Conservation (phyloP, 2,113 vertebrate genomes). For the Motacilla tschutschensis region DNA sequence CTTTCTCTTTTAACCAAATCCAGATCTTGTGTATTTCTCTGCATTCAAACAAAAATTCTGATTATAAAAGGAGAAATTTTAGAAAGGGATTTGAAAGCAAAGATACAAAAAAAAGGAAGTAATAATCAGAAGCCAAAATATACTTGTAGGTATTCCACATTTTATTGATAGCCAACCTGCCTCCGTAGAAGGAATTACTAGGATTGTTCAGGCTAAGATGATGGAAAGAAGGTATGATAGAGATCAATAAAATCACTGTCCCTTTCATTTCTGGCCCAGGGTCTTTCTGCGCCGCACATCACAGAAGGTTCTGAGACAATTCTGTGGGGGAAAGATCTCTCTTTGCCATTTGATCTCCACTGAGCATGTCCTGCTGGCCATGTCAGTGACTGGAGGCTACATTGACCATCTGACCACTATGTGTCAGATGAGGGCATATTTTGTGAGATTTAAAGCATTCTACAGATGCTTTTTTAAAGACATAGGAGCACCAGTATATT, state of each 20-base stretch:
- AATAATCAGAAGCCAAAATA: neutral
- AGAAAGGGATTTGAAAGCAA: neutral
- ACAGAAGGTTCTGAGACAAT: neutral
- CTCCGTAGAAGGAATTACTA: neutral
- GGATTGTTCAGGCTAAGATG: neutral
- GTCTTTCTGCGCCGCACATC: neutral
- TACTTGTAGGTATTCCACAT: neutral
- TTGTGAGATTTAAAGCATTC: neutral
- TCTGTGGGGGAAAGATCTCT: neutral
- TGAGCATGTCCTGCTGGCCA: neutral
- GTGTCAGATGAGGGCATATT: neutral
- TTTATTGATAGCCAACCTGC: neutral
- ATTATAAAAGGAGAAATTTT: neutral
- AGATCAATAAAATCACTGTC: neutral
- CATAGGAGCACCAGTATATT: neutral
- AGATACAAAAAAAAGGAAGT: neutral
- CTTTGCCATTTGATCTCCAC: neutral
- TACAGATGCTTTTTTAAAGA: neutral
- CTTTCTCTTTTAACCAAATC: neutral
- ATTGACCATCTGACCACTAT: neutral
- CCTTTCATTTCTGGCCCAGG: neutral
- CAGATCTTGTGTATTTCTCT: neutral
- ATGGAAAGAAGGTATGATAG: neutral
- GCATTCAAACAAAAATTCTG: neutral
- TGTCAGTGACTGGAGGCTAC: rapidly evolving